Base-by-base conservation (phyloP, 2,888 invertebrate species). In the Pediacus dermestoides region DNA sequence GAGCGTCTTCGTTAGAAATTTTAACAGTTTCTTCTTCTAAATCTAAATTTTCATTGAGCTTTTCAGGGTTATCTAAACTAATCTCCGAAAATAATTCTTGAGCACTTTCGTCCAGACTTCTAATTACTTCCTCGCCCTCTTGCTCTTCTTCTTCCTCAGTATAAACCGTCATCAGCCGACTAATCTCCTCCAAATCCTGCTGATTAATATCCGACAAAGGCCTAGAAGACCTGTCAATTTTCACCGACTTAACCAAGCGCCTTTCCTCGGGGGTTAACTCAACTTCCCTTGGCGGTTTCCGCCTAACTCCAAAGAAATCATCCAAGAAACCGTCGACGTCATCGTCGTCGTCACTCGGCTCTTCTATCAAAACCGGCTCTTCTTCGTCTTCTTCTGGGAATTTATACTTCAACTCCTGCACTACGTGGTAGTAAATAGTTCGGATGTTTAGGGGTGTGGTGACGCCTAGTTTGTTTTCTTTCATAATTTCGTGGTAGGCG, bases 161-260 rank as follows among this genome's bases (percentile, higher is more conserved):
- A 37, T 53, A 55, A 28, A 37, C 44, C 3, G 30, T 34, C 30
- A 54, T 57, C 4, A 61, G 51, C 13, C 44, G 43, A 14, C 58
- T 50, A 21, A 64, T 57, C 4, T 61, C 28, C 2, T 41, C 37
- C 10, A 61, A 42, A 49, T 64, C 64, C 11, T 52, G 44, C n/a
- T 53, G 53, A 39, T 59, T 61, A 6, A 65, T 42, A 12, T 58
- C 60, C 1, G 64, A 64, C 30, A 57, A 46, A 3, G 60, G 54
- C 30, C 55, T 46, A 1, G 50, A 42, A 22, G 26, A 38, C 30
- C 43, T 42, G 11, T 37, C 36, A 14, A 34, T 32, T 23, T 44
- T 39, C 2, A 34, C 35, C 7, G 37, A 28, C 10, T 30, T 39
- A 18, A 52, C 21, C 8, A 54, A 33, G 7, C 38, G 27, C 18